Conservation (phyloP, 2,888 invertebrate species). For the Drosophila hamatofila region DNA sequence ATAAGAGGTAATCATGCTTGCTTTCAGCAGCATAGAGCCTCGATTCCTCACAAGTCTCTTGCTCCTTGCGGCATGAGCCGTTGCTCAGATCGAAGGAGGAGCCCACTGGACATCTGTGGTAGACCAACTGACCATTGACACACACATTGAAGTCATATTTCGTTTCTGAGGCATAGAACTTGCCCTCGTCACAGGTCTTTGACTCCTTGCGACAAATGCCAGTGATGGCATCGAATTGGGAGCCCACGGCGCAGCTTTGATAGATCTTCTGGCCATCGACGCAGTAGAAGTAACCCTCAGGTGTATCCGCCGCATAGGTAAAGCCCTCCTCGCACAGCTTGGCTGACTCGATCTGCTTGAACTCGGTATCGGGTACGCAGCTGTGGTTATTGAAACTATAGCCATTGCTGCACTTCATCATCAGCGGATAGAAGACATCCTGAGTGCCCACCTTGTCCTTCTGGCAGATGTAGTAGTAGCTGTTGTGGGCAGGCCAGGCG, state of each 20-base stretch:
- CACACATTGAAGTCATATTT: slow-evolving; percentile 20
- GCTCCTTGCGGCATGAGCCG: not conserved
- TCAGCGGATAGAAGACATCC: slow-evolving; percentile 67
- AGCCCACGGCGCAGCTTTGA: slow-evolving; percentile 2
- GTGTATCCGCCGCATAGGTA: slow-evolving; percentile 18
- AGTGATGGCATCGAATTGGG: not conserved
- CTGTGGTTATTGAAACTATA: slow-evolving; percentile 60
- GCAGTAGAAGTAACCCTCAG: slow-evolving; percentile 31
- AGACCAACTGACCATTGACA: not conserved
- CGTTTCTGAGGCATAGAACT: slow-evolving; percentile 15
- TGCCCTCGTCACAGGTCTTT: slow-evolving; percentile 10
- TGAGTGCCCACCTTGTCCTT: slow-evolving; percentile 30
- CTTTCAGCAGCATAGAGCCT: slow-evolving; percentile 11
- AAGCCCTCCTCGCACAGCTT: slow-evolving; percentile 16
- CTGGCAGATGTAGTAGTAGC: slow-evolving; percentile 78
- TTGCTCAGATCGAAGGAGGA: slow-evolving; percentile 5
- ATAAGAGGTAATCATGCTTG: slow-evolving; percentile 15
- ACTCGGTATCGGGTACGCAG: slow-evolving; percentile 39
- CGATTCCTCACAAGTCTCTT: slow-evolving; percentile 14
- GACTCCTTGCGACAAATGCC: not conserved
- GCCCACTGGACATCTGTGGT: slow-evolving; percentile 20
- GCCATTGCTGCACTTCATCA: slow-evolving; percentile 74
- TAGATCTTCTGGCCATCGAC: slow-evolving; percentile 1
- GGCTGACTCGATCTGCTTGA: not conserved
- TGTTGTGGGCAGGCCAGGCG: slow-evolving; percentile 72